Conservation (phyloP, 2,797 vertebrate species). For the Monodelphis domestica region DNA sequence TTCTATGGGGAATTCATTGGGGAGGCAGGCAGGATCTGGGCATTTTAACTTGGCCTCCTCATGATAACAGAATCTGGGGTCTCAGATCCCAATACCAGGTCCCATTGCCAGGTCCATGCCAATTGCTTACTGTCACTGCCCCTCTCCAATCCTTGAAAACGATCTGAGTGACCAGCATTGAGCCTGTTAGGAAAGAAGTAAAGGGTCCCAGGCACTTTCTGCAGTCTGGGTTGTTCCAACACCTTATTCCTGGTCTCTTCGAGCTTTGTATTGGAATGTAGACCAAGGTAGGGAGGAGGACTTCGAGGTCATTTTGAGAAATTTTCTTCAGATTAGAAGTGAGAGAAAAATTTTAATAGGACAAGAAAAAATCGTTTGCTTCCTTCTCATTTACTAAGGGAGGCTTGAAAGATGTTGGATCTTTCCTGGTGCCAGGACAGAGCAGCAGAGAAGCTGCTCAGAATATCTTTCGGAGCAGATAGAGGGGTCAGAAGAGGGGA, state of each 20-base stretch:
- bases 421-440: not conserved
- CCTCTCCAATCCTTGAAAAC: not conserved
- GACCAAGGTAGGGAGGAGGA: not conserved
- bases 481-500: not conserved
- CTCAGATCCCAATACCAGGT: not conserved
- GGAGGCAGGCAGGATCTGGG: not conserved
- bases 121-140: not conserved
- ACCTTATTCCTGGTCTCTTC: not conserved
- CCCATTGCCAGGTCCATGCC: not conserved
- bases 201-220: not conserved
- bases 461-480: not conserved
- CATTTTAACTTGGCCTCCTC: not conserved
- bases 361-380: not conserved
- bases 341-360: not conserved
- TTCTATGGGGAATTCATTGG: not conserved
- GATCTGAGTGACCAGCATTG: not conserved
- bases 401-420: not conserved
- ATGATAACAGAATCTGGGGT: not conserved
- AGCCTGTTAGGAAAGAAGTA: not conserved
- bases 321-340: not conserved
- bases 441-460: not conserved
- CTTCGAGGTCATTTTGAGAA: not conserved
- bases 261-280: not conserved
- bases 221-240: not conserved
- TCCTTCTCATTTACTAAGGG: not conserved